A percentile compares a stretch with the other conserved stretches of the same genome.
These are phyloP conservation scores for Oostethus manadensis DNA, from an alignment of 2,113 vertebrate species.

Conservation along the genomic window DNA sequence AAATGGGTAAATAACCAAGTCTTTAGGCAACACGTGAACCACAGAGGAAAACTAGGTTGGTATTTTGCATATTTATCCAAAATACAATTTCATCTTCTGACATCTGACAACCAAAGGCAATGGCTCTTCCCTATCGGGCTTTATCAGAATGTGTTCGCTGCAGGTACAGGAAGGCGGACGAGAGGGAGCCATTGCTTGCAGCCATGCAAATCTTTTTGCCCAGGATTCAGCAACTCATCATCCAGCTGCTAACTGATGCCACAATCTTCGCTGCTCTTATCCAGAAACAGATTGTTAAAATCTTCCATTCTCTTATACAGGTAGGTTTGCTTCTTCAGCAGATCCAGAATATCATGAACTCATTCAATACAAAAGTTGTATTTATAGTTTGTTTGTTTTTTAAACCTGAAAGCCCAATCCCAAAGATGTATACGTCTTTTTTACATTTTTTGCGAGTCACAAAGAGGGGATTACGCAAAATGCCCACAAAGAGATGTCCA, in stretches of 20 bases:
- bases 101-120: not conserved
- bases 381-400: too few relatives aligned
- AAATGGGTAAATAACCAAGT: not conserved
- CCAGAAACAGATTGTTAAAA: slow-evolving; percentile 97
- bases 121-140: not conserved
- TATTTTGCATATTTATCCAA: not conserved
- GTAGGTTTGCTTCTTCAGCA: slow-evolving; percentile 57
- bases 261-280: slow-evolving; percentile 91
- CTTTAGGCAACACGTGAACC: not conserved
- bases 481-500: too few relatives aligned
- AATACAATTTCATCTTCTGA: not conserved
- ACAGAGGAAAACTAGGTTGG: not conserved
- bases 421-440: too few relatives aligned
- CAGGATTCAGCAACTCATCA: slow-evolving; percentile 86
- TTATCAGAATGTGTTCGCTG: not conserved
- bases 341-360: too few relatives aligned
- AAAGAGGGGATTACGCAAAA: too few relatives aligned
- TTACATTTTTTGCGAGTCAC: too few relatives aligned
- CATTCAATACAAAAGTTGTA: too few relatives aligned
- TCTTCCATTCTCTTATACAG: slow-evolving; percentile 95
- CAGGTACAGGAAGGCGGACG: slow-evolving; percentile 93
- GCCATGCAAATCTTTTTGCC: slow-evolving; percentile 96
- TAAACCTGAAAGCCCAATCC: too few relatives aligned
- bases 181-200: slow-evolving; percentile 87
- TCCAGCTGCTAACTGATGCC: slow-evolving; percentile 83